Base-by-base conservation (phyloP, 2,113 vertebrate genomes). In the Gobius niger region DNA sequence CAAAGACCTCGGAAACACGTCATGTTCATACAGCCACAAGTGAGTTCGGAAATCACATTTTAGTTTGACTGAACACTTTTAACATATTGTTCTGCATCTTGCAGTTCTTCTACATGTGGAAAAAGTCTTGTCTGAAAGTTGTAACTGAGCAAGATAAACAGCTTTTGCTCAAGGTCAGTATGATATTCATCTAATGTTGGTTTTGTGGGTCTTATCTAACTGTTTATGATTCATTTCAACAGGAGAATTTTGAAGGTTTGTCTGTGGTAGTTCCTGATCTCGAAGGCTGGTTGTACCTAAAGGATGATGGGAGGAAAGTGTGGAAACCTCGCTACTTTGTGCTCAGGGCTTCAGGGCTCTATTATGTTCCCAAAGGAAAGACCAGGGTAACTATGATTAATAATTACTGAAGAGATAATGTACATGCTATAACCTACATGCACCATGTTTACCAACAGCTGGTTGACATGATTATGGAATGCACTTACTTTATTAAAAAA, bases 21-120 rank as follows among this genome's bases (percentile, higher is more conserved):
- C 56, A 89, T 98, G 81, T 98, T 99, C 93, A 99, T 91, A 90
- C 94, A 96, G 24, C 97, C 96, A 9, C 95, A 98, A 94, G 97
- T 95, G 65, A 9, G 72, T 4, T 9, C 16, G 59, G 19, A 4
- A 0, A 9, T 13, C 15, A 5, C 7, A 10, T 8, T 6, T 40
- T 5, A 7, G 7, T 24, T 50, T 50, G 47, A 7, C 46, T 68
- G 15, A 47, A 1, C 7, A 63, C n/a, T 34, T 54, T 0, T 34
- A 3, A 73, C 42, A 6, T 7, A 10, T 42, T 12, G 7, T 68
- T 64, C 62, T 60, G 41, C 52, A 3, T 46, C 18, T 3, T 70
- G 5, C 63, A 97, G 95, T 82, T 95, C 77, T 97, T 96, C 89
- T 97, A 95, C 88, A 77, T 95, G 85, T 86, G 91, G 87, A 94